phyloP scores from a whole-genome alignment of 2,797 vertebrate species.

The Scleropages formosus region DNA sequence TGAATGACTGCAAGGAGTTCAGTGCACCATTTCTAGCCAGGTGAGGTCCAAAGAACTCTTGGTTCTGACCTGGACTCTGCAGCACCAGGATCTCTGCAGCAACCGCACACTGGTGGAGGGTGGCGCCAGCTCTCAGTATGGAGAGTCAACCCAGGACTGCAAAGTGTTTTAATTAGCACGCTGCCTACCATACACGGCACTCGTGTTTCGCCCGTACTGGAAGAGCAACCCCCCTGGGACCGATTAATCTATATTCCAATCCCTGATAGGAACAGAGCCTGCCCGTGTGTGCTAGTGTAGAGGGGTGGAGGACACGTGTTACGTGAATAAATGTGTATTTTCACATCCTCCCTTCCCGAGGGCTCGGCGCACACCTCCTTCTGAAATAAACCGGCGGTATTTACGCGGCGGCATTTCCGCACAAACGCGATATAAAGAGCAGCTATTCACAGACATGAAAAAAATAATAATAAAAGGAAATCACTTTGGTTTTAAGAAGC shows the following conservation, averaged over 20 bases:
- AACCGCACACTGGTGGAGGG: too few species aligned
- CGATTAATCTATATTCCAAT: constrained; percentile 42
- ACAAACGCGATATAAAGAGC: background rate
- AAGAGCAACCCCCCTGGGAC: constrained; percentile 45
- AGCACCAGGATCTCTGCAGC: too few species aligned
- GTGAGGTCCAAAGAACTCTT: too few species aligned
- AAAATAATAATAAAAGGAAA: background rate
- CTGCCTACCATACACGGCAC: constrained; percentile 48
- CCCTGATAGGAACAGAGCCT: constrained; percentile 36
- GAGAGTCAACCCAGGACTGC: constrained; percentile 39
- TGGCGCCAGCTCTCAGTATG: background rate
- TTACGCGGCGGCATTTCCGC: background rate
- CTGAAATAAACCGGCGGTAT: background rate
- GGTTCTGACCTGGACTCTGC: too few species aligned
- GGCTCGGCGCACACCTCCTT: background rate
- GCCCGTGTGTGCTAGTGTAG: background rate
- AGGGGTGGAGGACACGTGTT: too few species aligned
- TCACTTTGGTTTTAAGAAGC: background rate
- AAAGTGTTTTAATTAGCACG: constrained; percentile 60
- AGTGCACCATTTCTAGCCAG: too few species aligned
- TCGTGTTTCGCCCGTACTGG: constrained; percentile 44
- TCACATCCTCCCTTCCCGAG: background rate
- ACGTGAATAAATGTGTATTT: too few species aligned
- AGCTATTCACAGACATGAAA: background rate
- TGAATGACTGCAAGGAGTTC: background rate